These are phyloP conservation scores for Periophthalmodon schlosseri DNA, from an alignment of 2,113 vertebrate species.

Conservation along the genomic window DNA sequence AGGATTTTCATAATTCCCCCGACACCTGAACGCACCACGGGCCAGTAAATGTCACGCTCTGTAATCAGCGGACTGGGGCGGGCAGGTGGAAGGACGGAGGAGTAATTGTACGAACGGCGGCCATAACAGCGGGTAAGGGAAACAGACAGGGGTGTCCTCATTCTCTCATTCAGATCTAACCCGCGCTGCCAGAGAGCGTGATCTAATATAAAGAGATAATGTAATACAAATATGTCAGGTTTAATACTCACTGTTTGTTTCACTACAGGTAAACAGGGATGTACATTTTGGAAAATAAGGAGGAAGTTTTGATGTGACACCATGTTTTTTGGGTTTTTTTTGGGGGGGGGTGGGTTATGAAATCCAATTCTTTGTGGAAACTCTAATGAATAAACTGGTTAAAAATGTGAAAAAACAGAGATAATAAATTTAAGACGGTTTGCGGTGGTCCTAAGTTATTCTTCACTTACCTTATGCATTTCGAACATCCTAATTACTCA, in stretches of 20 bases:
- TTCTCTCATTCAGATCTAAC: conserved; percentile 51
- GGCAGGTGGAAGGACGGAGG: conserved; percentile 16
- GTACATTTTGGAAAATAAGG: not conserved
- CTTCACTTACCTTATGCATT: too few relatives aligned
- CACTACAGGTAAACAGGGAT: not conserved
- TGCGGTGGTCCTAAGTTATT: too few relatives aligned
- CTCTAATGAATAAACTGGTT: too few relatives aligned
- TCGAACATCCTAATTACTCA: too few relatives aligned
- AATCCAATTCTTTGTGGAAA: too few relatives aligned
- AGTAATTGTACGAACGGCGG: conserved; percentile 47
- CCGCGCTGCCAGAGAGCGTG: conserved; percentile 3
- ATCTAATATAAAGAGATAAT: too few relatives aligned
- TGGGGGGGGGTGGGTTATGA: too few relatives aligned
- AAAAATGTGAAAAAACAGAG: too few relatives aligned
- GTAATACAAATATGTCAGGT: not conserved
- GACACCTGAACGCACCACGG: conserved; percentile 16
- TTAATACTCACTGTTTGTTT: not conserved
- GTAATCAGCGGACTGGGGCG: conserved; percentile 25
- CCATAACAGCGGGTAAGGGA: conserved; percentile 37
- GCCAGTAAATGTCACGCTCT: conserved; percentile 27
- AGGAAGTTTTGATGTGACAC: too few relatives aligned
- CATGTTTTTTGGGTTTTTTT: too few relatives aligned
- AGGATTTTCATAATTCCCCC: not conserved
- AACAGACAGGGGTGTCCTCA: conserved; percentile 47
- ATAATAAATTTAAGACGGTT: too few relatives aligned